Evolutionary conservation across 2,797 vertebrate species (phyloP), one percentile per base, ranked within the genome.

Genomic region (Phyllotis vaccarum): DNA sequence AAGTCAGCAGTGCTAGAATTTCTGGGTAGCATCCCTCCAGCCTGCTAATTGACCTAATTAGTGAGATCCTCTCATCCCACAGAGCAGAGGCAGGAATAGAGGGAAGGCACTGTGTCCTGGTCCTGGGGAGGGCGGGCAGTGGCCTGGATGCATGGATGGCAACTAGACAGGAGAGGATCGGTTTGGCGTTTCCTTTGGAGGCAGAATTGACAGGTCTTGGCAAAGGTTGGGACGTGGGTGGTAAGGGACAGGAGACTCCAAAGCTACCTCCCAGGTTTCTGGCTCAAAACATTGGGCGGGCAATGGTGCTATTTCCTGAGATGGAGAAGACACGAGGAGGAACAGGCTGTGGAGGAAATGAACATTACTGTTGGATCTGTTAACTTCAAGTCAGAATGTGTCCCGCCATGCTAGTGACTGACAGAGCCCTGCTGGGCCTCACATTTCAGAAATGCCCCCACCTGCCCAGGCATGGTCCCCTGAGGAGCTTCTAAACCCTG

Each of bases 231-330:
- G 43, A 49, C 3, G 91, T 95, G 91, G 87, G 91, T 94, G 97
- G 96, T 58, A 66, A 96, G 40, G 43, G 43, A 72, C n/a, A 3
- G 52, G 86, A 95, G n/a, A 46, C 58, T 54, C 82, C 81, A 60
- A 60, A 64, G 85, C 90, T 93, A 90, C 93, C 97, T 96, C 95
- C 97, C 91, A 64, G 81, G 58, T 93, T 97, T 95, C 97, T 97
- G 97, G 96, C 96, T 58, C 1, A 46, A 80, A 92, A 40, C 43
- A 29, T 85, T 31, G 87, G 95, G 97, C 1, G 31, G 97, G 82
- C 0, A 22, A 27, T 66, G 81, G 96, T 90, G 78, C 97, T 91
- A 90, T 93, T 98, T 97, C 97, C 96, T 92, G 95, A 96, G 94
- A 76, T 0, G 62, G 89, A 79, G 95, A 96, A 95, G 97, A 95